Percentiles rank a stretch among this genome's conserved stretches.
phyloP scores from a whole-genome alignment of 2,113 vertebrate species.

The Thymallus thymallus region DNA sequence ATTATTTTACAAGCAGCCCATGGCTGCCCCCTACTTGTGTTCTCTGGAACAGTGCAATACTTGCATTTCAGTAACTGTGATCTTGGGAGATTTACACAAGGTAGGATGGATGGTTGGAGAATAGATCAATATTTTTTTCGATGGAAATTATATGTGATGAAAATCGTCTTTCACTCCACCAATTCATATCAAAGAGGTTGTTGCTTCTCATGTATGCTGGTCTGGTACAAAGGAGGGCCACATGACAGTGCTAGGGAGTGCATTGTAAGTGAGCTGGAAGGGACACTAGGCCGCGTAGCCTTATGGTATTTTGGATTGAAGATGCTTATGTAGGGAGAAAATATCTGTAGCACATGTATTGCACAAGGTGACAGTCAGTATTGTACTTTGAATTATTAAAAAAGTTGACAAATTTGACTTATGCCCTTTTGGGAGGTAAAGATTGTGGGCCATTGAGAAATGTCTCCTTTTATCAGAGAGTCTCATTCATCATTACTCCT shows the following conservation, averaged over 20 bases:
- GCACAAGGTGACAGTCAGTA: conserved; percentile 40
- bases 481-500: conserved; percentile 65
- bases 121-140: neutral
- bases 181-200: neutral
- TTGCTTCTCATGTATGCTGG: neutral
- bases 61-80: neutral
- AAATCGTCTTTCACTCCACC: neutral
- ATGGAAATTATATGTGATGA: neutral
- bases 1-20: conserved; percentile 75
- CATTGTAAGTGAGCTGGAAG: neutral
- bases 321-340: no score
- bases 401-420: no score
- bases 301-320: no score
- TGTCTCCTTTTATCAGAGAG: no score
- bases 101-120: neutral
- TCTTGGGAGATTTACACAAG: neutral
- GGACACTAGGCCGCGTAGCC: no score
- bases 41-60: conserved; percentile 12
- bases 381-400: conserved; percentile 49
- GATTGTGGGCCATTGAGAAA: conserved; percentile 50
- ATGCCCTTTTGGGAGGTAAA: no score
- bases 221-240: neutral
- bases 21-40: conserved; percentile 93
- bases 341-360: conserved; percentile 41
- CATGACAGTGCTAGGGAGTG: neutral